Evolutionary conservation across 1,140 invertebrate species (phyloP), one percentile per base, ranked within the genome.

Genomic region (Drosophila lini): DNA sequence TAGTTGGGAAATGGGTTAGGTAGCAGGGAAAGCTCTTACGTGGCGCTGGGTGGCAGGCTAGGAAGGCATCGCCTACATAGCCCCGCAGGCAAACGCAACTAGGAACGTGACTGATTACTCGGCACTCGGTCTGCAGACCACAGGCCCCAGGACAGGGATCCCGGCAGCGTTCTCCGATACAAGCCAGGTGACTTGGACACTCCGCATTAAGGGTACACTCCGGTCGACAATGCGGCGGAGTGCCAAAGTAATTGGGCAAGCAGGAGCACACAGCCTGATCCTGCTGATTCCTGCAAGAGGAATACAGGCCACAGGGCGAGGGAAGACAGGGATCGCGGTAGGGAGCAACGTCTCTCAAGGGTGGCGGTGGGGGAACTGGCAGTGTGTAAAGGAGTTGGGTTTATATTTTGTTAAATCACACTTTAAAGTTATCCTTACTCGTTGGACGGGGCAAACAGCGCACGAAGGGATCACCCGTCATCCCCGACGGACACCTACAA

Each of bases 71-170:
- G 25, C 97, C 97, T 11, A 95, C 94, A 81, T 95, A 96, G 62
- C 96, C 95, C 59, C 94, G 85, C 42, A 94, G 93, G 91, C 97
- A 97, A 13, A 95, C 95, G 80, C 97, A 97, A 25, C 95, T 94
- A 3, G 97, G 96, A 78, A 96, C 96, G 83, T 98, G 97, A 83
- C 96, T 96, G 9, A 96, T 94, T 1, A 97, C 96, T 75, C 95
- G 95, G 89, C 97, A 98, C 78, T 96, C 94, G 15, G 97, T 96
- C 92, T 97, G 96, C 52, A 95, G 94, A 9, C 96, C 96, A 91
- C 96, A 97, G 40, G 95, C 97, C 64, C 95, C 96, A 41, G 94
- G 92, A 78, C 96, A 97, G 7, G 96, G 96, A 90, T 97, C 94
- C 6, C 91, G 92, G 92, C 96, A 97, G 91, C 95, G 95, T 67